Percentiles rank a stretch among this genome's conserved stretches.
Conservation (phyloP, 1,140 invertebrate genomes). For the Schlechtendalia chinensis region DNA sequence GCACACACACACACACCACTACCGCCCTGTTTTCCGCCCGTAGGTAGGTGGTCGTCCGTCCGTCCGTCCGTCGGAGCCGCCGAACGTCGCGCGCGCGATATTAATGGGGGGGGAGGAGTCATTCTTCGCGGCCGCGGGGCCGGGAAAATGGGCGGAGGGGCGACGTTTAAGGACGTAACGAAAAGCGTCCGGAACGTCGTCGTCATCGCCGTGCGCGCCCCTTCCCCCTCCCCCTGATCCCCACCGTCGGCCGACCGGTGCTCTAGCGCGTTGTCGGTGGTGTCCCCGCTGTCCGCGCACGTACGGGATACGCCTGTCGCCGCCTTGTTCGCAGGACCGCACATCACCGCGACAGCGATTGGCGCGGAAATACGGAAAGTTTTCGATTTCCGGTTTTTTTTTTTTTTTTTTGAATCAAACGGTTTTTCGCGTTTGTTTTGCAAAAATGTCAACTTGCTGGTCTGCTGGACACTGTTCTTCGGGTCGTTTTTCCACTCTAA, state of each 20-base stretch:
- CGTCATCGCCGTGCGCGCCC: background rate
- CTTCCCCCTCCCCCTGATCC: too few relatives aligned
- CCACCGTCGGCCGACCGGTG: background rate
- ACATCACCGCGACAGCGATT: too few relatives aligned
- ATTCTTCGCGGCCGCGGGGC: conserved; percentile 13
- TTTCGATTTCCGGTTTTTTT: too few relatives aligned
- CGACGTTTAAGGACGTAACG: conserved; percentile 43
- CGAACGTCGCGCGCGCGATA: background rate
- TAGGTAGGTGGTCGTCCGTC: too few relatives aligned
- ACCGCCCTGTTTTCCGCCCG: too few relatives aligned
- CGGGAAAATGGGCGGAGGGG: conserved; percentile 47
- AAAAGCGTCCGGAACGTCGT: conserved; percentile 18
- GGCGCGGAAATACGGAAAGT: too few relatives aligned
- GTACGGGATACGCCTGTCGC: background rate
- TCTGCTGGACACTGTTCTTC: too few relatives aligned
- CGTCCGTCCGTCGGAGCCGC: background rate
- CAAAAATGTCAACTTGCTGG: too few relatives aligned
- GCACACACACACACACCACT: background rate
- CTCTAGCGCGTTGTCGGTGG: background rate
- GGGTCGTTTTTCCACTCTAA: too few relatives aligned
- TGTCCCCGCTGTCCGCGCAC: background rate
- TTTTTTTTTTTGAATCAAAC: too few relatives aligned
- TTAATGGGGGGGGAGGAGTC: conserved; percentile 41
- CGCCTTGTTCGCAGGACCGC: too few relatives aligned
- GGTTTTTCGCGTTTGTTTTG: too few relatives aligned